A percentile compares a stretch with the other conserved stretches of the same genome.
phyloP scores from a whole-genome alignment of 2,113 vertebrate genomes.

The Toxostoma redivivum region DNA sequence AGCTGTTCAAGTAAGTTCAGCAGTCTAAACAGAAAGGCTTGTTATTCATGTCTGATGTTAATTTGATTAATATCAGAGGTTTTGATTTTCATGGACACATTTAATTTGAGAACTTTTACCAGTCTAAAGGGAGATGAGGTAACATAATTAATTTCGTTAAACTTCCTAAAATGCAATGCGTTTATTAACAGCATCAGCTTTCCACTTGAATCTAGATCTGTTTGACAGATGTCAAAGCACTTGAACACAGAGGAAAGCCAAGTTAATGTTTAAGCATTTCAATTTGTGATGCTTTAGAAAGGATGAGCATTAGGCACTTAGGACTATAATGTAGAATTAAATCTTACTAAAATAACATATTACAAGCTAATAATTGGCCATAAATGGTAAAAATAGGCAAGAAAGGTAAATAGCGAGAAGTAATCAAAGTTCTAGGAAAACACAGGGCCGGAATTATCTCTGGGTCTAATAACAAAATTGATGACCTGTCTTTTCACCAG shows the following conservation, averaged over 20 bases:
- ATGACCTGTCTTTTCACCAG: background rate
- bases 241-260: background rate
- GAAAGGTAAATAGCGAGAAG: background rate
- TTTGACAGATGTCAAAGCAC: background rate
- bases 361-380: background rate
- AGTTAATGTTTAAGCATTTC: background rate
- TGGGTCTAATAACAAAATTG: background rate
- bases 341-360: background rate
- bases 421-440: background rate
- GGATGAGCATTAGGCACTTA: background rate
- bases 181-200: background rate
- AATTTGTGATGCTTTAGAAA: background rate
- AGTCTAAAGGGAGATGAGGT: background rate
- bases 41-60: background rate
- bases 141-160: background rate
- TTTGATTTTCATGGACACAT: background rate
- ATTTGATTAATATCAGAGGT: background rate
- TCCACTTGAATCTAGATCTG: background rate
- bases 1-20: background rate
- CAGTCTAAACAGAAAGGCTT: background rate
- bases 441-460: background rate
- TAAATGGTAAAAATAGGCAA: background rate
- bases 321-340: background rate
- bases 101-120: background rate
- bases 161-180: background rate